Evolutionary conservation across 2,888 invertebrate genomes (phyloP).

Genomic region (Oegoconia quadripuncta): DNA sequence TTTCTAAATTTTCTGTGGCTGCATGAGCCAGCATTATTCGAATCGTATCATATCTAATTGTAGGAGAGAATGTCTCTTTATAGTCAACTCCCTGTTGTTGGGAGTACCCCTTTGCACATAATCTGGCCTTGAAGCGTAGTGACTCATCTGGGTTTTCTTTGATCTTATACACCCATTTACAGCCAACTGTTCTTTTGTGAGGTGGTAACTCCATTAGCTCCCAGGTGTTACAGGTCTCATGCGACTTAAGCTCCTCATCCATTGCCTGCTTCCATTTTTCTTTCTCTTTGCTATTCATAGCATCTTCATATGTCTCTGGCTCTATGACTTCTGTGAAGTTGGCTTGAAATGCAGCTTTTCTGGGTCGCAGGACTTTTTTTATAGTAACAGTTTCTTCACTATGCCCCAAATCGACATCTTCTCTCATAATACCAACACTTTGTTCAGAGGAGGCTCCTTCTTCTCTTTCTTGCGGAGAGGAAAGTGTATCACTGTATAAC

Average conservation of each 20-base stretch:
- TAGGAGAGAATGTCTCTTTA: slow-evolving; percentile 13
- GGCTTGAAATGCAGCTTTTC: not conserved
- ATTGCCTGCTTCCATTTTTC: slow-evolving; percentile 8
- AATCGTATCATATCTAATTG: slow-evolving; percentile 15
- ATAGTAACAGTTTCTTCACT: not conserved
- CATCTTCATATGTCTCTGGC: slow-evolving; percentile 8
- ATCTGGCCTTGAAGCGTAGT: slow-evolving; percentile 9
- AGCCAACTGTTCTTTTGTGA: slow-evolving; percentile 4
- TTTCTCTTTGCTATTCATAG: not conserved
- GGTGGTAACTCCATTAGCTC: slow-evolving; percentile 3
- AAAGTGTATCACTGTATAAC: too few species aligned
- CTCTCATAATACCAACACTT: not conserved
- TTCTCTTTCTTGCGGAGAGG: not conserved
- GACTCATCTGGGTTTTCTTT: slow-evolving; percentile 4
- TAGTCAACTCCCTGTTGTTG: slow-evolving; percentile 11
- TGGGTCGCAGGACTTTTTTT: not conserved
- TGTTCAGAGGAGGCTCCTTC: not conserved
- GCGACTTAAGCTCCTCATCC: slow-evolving; percentile 7
- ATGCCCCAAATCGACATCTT: not conserved
- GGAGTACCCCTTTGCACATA: slow-evolving; percentile 13
- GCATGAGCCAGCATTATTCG: slow-evolving; percentile 11
- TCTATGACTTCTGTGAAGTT: too few species aligned
- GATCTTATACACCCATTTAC: slow-evolving; percentile 11
- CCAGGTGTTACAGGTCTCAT: slow-evolving; percentile 8
- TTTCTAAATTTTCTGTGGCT: slow-evolving; percentile 4